Evolutionary conservation across 1,140 invertebrate species (phyloP), one percentile per base, ranked within the genome.

Genomic region (Drosophila teissieri): DNA sequence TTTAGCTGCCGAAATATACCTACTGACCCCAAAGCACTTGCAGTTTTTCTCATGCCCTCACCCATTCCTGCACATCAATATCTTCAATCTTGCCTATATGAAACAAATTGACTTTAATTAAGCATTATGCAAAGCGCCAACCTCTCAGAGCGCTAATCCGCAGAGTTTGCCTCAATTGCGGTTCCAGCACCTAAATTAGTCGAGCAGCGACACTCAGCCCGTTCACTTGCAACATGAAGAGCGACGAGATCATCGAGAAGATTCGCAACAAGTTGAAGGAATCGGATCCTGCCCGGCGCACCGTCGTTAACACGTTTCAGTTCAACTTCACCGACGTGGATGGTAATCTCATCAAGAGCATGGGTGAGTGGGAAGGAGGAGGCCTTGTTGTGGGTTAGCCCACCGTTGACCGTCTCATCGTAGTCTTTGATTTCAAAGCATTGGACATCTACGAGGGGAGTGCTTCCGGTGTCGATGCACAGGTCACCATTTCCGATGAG

Each of bases 91-190:
- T 89, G 65, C 55, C 55, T 69, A 86, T 82, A 82, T 78, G 45
- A 70, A 80, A 78, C 75, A 82, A 91, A 91, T 91, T 91, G 86
- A 82, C 81, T 91, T 91, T 90, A 91, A 91, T 91, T 91, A 89
- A 91, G 72, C 73, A 84, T 89, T 90, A 90, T 91, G 90, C 86
- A 90, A 91, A 89, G 58, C 75, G 58, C 58, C 60, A 77, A 34
- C 37, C 60, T 54, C 60, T 63, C 52, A 53, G 52, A 61, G 76
- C 83, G 45, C 63, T 83, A 83, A 89, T 88, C 84, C 76, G 56
- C 77, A 67, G 72, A 84, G 72, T 67, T 80, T 74, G 61, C 49
- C 53, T 83, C 84, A 88, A 88, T 89, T 88, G 84, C 17, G 44
- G 37, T 39, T 14, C 37, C 56, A 37, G 58, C 27, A 49, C 45